A percentile compares a stretch with the other conserved stretches of the same genome.
phyloP scores from a whole-genome alignment of 2,113 vertebrate species.

The Odobenus rosmarus region DNA sequence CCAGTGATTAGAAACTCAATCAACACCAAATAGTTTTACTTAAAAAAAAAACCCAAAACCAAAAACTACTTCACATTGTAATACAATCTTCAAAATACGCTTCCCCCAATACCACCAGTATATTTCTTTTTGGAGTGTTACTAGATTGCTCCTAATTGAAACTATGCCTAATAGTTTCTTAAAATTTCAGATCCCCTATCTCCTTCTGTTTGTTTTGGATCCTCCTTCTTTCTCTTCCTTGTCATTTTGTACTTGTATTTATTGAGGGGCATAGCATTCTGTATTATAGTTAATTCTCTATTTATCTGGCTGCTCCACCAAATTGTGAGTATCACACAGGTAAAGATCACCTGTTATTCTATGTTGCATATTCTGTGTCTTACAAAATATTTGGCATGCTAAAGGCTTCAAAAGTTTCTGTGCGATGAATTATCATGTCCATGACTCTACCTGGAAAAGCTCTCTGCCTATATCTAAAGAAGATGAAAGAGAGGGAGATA shows the following conservation, averaged over 20 bases:
- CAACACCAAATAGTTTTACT: background rate
- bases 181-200: background rate
- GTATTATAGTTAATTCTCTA: background rate
- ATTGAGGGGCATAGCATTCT: background rate
- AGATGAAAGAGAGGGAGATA: background rate
- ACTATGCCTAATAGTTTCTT: background rate
- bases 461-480: background rate
- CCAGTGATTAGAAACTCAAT: background rate
- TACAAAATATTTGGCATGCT: background rate
- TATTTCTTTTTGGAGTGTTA: background rate
- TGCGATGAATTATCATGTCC: background rate
- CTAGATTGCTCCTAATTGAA: background rate
- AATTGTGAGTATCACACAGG: background rate
- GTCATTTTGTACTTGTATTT: background rate
- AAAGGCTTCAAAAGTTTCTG: background rate
- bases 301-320: background rate
- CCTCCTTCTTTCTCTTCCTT: background rate
- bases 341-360: background rate
- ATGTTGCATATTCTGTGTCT: background rate
- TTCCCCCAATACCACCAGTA: background rate
- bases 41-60: background rate
- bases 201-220: background rate
- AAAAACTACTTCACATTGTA: background rate
- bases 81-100: background rate
- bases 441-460: background rate